A percentile compares a stretch with the other conserved stretches of the same genome.
Conservation (phyloP, 2,797 vertebrate genomes). For the Pseudochirops cupreus region DNA sequence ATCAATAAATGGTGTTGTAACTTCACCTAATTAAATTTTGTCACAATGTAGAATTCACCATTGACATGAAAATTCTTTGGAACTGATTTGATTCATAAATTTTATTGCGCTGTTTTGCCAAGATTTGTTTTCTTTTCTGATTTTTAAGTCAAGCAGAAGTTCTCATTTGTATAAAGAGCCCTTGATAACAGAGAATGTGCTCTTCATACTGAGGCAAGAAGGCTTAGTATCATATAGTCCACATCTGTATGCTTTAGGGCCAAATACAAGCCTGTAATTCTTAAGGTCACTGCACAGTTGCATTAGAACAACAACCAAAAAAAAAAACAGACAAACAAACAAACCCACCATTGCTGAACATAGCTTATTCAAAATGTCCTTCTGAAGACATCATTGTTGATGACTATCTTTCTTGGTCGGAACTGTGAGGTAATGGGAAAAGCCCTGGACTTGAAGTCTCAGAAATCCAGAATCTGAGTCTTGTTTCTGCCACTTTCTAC, state of each 20-base stretch:
- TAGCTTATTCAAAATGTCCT: constrained; percentile 45
- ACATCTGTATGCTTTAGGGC: constrained; percentile 35
- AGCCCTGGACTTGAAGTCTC: background rate
- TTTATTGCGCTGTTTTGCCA: constrained; percentile 60
- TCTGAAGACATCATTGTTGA: background rate
- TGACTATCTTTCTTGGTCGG: background rate
- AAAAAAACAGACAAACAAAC: background rate
- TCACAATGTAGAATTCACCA: constrained; percentile 73
- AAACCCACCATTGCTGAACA: background rate
- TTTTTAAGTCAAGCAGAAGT: constrained; percentile 55
- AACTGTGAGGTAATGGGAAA: background rate
- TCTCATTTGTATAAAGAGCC: constrained; percentile 60
- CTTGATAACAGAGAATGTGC: constrained; percentile 57
- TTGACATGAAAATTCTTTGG: constrained; percentile 76
- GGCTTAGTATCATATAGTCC: constrained; percentile 18
- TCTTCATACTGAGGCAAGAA: constrained; percentile 58
- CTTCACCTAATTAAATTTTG: constrained; percentile 83
- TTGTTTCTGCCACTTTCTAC: background rate
- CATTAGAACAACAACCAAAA: constrained; percentile 52
- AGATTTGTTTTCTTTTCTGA: constrained; percentile 67
- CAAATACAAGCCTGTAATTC: constrained; percentile 40
- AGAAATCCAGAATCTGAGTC: background rate
- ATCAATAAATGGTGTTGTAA: constrained; percentile 75
- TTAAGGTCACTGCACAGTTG: constrained; percentile 58
- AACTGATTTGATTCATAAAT: constrained; percentile 76